These are phyloP conservation scores for Shinisaurus crocodilurus DNA, from an alignment of 2,113 vertebrate species.

Conservation along the genomic window DNA sequence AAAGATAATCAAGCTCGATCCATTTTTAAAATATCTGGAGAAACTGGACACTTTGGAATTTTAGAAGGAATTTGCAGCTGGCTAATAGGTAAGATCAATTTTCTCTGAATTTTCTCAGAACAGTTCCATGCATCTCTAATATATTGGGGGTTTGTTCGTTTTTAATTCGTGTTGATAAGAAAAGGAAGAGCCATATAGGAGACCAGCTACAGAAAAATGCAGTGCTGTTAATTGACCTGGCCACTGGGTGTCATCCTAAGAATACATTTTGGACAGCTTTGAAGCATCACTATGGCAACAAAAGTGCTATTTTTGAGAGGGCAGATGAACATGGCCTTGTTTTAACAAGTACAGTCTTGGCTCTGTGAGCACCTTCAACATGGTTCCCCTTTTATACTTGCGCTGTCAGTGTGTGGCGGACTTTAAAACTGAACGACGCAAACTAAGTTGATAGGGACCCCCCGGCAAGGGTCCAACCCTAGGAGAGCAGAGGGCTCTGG, in stretches of 20 bases:
- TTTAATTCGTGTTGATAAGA: background rate
- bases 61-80: background rate
- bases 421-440: background rate
- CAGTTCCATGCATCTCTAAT: background rate
- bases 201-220: background rate
- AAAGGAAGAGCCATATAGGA: background rate
- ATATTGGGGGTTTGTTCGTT: too few species aligned
- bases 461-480: background rate
- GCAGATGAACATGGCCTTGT: background rate
- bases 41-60: background rate
- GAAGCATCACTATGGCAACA: constrained; percentile 49
- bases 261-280: constrained; percentile 49
- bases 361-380: background rate
- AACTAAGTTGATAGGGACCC: background rate
- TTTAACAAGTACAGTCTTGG: background rate
- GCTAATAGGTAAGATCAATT: background rate
- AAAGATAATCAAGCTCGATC: background rate
- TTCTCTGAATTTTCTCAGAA: background rate
- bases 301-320: rapidly evolving
- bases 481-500: background rate
- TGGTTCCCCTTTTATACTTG: background rate
- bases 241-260: constrained; percentile 79
- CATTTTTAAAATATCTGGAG: background rate
- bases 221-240: constrained; percentile 61
- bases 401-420: background rate